phyloP scores from a whole-genome alignment of 2,888 invertebrate genomes.

The Deroplatys truncata region DNA sequence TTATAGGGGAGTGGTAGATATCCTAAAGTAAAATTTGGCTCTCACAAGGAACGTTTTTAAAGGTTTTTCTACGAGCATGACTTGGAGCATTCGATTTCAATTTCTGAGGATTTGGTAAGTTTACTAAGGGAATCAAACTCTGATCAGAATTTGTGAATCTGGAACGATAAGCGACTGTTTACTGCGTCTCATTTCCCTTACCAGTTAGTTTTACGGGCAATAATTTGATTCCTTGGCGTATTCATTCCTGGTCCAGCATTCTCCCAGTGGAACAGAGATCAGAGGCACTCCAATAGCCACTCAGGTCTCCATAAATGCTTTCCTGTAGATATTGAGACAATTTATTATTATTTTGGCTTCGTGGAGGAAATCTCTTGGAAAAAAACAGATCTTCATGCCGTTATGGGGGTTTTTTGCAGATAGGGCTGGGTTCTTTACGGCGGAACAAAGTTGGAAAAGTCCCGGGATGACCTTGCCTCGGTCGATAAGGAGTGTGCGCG shows the following conservation, averaged over 20 bases:
- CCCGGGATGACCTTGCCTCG: background rate
- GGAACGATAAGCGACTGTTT: background rate
- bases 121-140: background rate
- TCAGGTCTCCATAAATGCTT: background rate
- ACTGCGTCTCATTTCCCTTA: background rate
- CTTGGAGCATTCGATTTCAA: background rate
- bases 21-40: no score
- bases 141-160: background rate
- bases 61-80: no score
- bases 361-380: background rate
- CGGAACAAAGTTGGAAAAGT: background rate
- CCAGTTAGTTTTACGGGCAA: background rate
- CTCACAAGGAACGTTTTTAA: no score
- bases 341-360: background rate
- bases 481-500: background rate
- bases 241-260: background rate
- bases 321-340: background rate
- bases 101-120: background rate
- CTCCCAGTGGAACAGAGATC: background rate
- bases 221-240: background rate
- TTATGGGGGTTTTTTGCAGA: background rate
- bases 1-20: no score
- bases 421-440: background rate
- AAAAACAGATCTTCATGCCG: background rate
- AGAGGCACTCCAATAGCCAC: background rate